A percentile compares a stretch with the other conserved stretches of the same genome.
phyloP scores from a whole-genome alignment of 2,888 invertebrate species.

The Beris morrisii region DNA sequence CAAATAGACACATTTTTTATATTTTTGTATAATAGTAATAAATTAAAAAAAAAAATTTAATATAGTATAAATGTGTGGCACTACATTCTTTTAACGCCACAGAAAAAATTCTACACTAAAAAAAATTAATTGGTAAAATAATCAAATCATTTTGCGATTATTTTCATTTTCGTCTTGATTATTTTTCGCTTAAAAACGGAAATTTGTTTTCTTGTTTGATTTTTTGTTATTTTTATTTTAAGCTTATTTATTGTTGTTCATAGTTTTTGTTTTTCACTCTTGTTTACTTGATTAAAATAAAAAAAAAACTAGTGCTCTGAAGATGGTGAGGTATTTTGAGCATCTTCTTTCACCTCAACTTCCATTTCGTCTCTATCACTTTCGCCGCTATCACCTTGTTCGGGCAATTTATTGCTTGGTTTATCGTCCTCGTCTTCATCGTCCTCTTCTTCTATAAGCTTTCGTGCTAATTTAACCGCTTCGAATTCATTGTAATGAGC shows the following conservation, averaged over 20 bases:
- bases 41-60: slow-evolving; percentile 4
- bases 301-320: slow-evolving; percentile 36
- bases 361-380: slow-evolving; percentile 40
- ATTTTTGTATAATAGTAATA: too few relatives aligned
- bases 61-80: slow-evolving; percentile 21
- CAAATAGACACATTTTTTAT: too few relatives aligned
- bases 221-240: slow-evolving; percentile 8
- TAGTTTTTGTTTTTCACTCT: slow-evolving; percentile 15
- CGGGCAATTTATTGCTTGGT: slow-evolving; percentile 30
- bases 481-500: slow-evolving; percentile 98
- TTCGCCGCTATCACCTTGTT: slow-evolving; percentile 33
- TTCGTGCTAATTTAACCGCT: slow-evolving; percentile 88
- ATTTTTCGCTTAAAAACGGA: slow-evolving; percentile 19
- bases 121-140: slow-evolving; percentile 8
- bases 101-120: slow-evolving; percentile 11
- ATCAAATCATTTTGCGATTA: slow-evolving; percentile 18
- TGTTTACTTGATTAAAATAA: slow-evolving; percentile 10
- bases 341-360: slow-evolving; percentile 40
- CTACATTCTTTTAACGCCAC: slow-evolving; percentile 3
- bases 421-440: slow-evolving; percentile 62
- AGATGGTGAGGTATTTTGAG: slow-evolving; percentile 41
- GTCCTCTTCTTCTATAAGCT: slow-evolving; percentile 86
- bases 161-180: too few relatives aligned
- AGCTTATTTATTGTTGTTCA: slow-evolving; percentile 18
- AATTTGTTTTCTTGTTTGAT: slow-evolving; percentile 8